These are phyloP conservation scores for Hetaerina americana DNA, from an alignment of 1,140 invertebrate species.

Conservation along the genomic window DNA sequence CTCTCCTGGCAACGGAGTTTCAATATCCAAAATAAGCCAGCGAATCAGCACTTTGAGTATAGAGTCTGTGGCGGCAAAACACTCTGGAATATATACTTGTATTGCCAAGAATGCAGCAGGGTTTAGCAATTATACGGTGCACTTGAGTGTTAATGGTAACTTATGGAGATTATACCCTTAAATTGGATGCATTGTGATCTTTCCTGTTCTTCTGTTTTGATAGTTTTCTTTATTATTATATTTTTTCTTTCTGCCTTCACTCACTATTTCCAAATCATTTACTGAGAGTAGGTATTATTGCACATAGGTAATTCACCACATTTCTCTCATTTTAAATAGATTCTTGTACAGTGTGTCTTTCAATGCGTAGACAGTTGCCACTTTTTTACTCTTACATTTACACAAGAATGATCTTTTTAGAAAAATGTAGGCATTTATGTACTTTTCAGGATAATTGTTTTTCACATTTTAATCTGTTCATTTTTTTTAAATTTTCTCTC, in stretches of 20 bases:
- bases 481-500: no score
- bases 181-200: background rate
- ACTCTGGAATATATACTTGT: conserved; percentile 14
- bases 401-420: no score
- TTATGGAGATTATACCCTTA: no score
- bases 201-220: background rate
- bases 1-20: conserved; percentile 5
- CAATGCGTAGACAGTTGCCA: no score
- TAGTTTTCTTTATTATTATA: background rate
- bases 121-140: conserved; percentile 35
- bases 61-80: conserved; percentile 52
- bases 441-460: no score
- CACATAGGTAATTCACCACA: background rate
- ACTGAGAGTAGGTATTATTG: background rate
- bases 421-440: no score
- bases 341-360: background rate
- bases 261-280: background rate
- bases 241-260: background rate
- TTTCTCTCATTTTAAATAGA: background rate
- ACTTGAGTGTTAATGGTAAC: conserved; percentile 42
- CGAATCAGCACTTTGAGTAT: conserved; percentile 52
- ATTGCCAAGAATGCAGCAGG: conserved; percentile 35
- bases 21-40: conserved; percentile 25
- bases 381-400: no score
- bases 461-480: no score